Evolutionary conservation across 2,797 vertebrate species (phyloP).

Genomic region (Gallinago nigripennis): DNA sequence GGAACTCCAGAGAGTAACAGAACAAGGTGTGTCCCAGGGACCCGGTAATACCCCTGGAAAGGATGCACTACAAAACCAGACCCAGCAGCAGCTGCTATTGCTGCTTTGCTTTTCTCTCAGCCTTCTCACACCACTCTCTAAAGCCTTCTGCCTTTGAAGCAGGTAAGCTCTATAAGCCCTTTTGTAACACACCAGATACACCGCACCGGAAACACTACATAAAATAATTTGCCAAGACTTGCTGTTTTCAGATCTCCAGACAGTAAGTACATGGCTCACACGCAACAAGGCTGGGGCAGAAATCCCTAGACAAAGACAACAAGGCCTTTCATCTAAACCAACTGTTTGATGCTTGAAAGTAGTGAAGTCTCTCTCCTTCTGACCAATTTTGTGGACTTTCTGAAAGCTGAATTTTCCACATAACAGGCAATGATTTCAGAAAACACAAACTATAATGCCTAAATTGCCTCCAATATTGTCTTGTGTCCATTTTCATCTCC

Average conservation of each 20-base stretch:
- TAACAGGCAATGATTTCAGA: not conserved
- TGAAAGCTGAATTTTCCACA: not conserved
- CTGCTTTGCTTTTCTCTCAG: not conserved
- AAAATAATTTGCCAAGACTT: not conserved
- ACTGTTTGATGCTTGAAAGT: not conserved
- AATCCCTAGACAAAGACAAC: not conserved
- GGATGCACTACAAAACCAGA: not conserved
- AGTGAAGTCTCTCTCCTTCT: not conserved
- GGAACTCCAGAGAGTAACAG: slow-evolving; percentile 12
- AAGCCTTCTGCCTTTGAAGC: not conserved
- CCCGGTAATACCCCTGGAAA: not conserved
- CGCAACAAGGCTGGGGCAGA: not conserved
- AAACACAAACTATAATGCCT: slow-evolving; percentile 19
- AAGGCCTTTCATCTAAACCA: not conserved
- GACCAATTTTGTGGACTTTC: not conserved
- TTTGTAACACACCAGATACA: not conserved
- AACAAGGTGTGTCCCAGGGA: slow-evolving; percentile 30
- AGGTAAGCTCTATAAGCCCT: not conserved
- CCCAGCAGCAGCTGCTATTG: not conserved
- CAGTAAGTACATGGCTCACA: not conserved
- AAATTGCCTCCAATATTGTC: not conserved
- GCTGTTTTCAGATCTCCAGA: not conserved
- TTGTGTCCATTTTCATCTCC: not conserved
- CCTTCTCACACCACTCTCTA: not conserved
- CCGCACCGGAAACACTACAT: not conserved